phyloP scores from a whole-genome alignment of 2,888 invertebrate species.

The Cabera pusaria region DNA sequence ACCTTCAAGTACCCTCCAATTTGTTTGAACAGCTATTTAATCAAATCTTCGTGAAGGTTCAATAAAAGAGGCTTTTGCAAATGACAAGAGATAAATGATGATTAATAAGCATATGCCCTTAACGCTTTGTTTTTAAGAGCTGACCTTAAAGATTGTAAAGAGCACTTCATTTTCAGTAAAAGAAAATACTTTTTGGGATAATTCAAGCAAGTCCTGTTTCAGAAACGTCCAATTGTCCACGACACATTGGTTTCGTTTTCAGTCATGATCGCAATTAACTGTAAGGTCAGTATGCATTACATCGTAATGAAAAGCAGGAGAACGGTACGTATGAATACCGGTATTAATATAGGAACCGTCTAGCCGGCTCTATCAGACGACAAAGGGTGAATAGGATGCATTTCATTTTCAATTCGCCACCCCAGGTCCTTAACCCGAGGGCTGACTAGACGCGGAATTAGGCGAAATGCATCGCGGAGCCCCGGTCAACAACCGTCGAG shows the following conservation, averaged over 20 bases:
- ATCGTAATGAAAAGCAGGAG: conserved; percentile 1
- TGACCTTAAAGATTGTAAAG: too few species aligned
- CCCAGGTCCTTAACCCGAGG: conserved; percentile 46
- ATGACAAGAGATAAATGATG: too few species aligned
- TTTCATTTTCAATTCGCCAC: conserved; percentile 27
- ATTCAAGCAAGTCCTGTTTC: too few species aligned
- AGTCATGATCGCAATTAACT: neutral
- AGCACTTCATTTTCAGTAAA: too few species aligned
- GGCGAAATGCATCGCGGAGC: conserved; percentile 26
- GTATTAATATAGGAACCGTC: conserved; percentile 9
- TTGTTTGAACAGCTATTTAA: conserved; percentile 13
- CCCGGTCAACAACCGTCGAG: conserved; percentile 48
- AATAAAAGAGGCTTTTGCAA: neutral
- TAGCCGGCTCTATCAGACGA: conserved; percentile 37
- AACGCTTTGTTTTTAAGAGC: too few species aligned
- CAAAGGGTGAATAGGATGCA: conserved; percentile 38
- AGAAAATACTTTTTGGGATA: too few species aligned
- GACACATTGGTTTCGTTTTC: too few species aligned
- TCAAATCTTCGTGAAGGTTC: conserved; percentile 4
- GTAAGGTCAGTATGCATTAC: neutral
- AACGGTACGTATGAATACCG: conserved; percentile 3
- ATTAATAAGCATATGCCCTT: too few species aligned
- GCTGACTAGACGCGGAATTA: conserved; percentile 52
- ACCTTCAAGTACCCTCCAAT: conserved; percentile 39
- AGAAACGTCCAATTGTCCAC: too few species aligned